Conservation (phyloP, 1,140 invertebrate species). For the Maconellicoccus hirsutus region DNA sequence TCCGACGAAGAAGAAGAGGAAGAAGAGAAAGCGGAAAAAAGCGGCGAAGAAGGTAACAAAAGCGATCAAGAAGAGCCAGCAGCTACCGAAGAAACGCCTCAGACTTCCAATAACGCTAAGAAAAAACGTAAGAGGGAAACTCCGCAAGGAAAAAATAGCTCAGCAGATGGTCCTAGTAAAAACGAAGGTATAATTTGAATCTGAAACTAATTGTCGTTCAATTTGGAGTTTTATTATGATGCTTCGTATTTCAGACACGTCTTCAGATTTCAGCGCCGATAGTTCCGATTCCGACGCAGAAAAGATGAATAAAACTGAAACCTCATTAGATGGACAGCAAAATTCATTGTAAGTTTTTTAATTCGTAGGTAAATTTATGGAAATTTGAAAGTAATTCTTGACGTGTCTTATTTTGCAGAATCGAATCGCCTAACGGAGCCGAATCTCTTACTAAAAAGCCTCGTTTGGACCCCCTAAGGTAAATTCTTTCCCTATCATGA, state of each 20-base stretch:
- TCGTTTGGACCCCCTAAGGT: constrained; percentile 26
- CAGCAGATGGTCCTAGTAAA: neutral
- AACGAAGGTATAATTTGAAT: constrained; percentile 17
- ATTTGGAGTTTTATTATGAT: too few relatives aligned
- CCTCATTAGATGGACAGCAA: neutral
- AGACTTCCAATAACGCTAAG: constrained; percentile 29
- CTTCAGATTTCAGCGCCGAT: constrained; percentile 60
- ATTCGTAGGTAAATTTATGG: neutral
- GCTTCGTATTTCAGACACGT: constrained; percentile 47
- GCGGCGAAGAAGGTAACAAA: constrained; percentile 40
- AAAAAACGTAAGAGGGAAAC: constrained; percentile 32
- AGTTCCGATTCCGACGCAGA: constrained; percentile 50
- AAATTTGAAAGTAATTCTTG: neutral
- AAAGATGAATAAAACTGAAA: constrained; percentile 32
- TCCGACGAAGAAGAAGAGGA: constrained; percentile 85
- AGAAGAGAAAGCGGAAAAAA: constrained; percentile 72
- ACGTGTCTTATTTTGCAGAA: neutral
- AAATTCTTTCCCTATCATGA: too few relatives aligned
- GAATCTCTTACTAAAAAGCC: constrained; percentile 29
- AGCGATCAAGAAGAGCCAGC: constrained; percentile 45
- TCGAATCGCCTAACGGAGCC: neutral
- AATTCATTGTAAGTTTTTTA: neutral
- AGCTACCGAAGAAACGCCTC: constrained; percentile 42
- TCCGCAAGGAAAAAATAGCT: neutral
- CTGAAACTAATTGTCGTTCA: too few relatives aligned